Evolutionary conservation across 2,888 invertebrate genomes (phyloP).

Genomic region (Lingula anatina): DNA sequence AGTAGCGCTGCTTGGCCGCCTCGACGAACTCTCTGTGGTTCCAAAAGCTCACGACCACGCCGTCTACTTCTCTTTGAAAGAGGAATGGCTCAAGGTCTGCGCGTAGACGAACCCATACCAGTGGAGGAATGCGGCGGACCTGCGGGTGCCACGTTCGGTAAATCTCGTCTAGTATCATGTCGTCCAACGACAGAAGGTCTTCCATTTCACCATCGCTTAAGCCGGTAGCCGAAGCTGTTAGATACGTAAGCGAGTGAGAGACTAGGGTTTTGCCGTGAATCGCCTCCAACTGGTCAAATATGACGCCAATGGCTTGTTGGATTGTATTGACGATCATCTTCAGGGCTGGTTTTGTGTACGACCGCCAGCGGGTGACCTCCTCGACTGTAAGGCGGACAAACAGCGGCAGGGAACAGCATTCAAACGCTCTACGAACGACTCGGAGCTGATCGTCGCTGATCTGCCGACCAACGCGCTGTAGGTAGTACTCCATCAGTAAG

Average conservation of each 20-base stretch:
- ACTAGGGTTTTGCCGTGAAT: constrained; percentile 32
- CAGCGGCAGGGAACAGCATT: constrained; percentile 29
- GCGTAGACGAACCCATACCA: constrained; percentile 39
- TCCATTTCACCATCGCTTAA: constrained; percentile 50
- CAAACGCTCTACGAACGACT: constrained; percentile 21
- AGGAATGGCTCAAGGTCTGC: constrained; percentile 34
- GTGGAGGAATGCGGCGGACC: constrained; percentile 29
- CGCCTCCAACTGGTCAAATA: constrained; percentile 31
- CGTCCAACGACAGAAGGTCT: constrained; percentile 48
- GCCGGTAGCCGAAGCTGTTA: constrained; percentile 42
- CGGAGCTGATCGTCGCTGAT: constrained; percentile 27
- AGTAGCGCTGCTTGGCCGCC: constrained; percentile 27
- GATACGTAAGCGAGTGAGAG: constrained; percentile 28
- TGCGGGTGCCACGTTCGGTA: constrained; percentile 20
- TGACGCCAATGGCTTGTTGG: constrained; percentile 23
- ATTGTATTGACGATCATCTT: constrained; percentile 6
- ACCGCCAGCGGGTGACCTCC: constrained; percentile 23
- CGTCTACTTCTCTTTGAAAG: constrained; percentile 26
- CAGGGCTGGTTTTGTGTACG: too few species aligned
- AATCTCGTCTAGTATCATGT: constrained; percentile 34
- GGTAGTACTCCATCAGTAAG: neutral
- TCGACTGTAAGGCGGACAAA: constrained; percentile 29
- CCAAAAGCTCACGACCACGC: constrained; percentile 34
- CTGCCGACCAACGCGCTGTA: constrained; percentile 20
- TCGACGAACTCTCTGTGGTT: constrained; percentile 26